Percentiles rank a stretch among this genome's conserved stretches.
These are phyloP conservation scores for Nasua narica DNA, from an alignment of 2,797 vertebrate species.

Conservation along the genomic window DNA sequence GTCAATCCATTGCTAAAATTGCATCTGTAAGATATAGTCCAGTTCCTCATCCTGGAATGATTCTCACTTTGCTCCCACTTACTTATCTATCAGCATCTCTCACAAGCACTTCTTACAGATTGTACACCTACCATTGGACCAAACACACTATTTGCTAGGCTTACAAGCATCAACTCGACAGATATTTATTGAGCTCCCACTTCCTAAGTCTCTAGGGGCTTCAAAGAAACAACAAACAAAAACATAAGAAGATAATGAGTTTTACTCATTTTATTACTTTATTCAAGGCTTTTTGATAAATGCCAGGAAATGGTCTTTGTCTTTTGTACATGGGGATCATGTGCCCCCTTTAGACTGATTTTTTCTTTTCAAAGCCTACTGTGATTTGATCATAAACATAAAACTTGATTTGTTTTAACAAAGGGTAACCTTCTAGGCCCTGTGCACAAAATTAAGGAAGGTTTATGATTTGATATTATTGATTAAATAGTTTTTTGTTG, in stretches of 20 bases:
- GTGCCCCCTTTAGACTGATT: neutral
- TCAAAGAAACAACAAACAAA: neutral
- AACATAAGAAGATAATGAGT: neutral
- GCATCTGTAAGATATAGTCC: neutral
- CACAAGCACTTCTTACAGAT: neutral
- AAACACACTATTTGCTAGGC: neutral
- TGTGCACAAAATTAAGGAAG: neutral
- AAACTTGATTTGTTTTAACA: neutral
- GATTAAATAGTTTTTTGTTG: neutral
- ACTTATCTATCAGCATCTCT: neutral
- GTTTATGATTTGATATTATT: neutral
- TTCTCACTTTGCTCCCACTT: no score
- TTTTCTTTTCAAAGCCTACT: neutral
- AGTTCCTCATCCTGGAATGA: neutral
- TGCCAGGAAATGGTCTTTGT: neutral
- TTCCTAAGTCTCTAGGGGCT: neutral
- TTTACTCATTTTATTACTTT: neutral
- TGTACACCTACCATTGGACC: neutral
- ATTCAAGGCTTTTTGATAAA: neutral
- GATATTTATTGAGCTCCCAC: neutral
- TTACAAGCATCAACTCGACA: neutral
- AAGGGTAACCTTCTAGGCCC: neutral
- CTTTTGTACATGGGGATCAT: neutral
- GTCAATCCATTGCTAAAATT: neutral
- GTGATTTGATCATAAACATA: neutral